Evolutionary conservation across 2,888 invertebrate species (phyloP).

Genomic region (Galerucella nymphaeae): DNA sequence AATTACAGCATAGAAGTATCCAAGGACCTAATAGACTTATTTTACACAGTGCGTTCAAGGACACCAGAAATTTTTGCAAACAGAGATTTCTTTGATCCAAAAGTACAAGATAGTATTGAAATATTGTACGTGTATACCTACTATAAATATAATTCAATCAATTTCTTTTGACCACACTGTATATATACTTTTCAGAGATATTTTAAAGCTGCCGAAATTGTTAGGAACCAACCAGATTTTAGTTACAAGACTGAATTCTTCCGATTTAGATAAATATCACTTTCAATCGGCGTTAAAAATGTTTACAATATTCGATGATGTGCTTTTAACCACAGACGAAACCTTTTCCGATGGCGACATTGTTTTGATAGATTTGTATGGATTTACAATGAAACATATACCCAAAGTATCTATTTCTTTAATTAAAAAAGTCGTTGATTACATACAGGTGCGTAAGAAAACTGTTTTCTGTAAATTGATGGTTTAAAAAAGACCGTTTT

Average conservation of each 20-base stretch:
- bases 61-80: conserved; percentile 73
- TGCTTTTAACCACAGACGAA: conserved; percentile 70
- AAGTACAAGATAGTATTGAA: conserved; percentile 68
- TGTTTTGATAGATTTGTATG: conserved; percentile 77
- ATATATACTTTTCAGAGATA: conserved; percentile 69
- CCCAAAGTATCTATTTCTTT: conserved; percentile 73
- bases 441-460: conserved; percentile 69
- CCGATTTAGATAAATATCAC: conserved; percentile 73
- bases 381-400: conserved; percentile 73
- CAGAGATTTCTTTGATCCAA: conserved; percentile 69
- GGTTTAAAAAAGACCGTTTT: no score
- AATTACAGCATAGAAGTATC: conserved; percentile 70
- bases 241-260: conserved; percentile 73
- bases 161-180: not conserved
- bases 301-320: conserved; percentile 79
- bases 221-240: conserved; percentile 76
- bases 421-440: conserved; percentile 77
- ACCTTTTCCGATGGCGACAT: conserved; percentile 75
- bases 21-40: conserved; percentile 65
- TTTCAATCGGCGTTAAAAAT: conserved; percentile 76
- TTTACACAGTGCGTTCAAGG: conserved; percentile 70
- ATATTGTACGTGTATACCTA: conserved; percentile 66
- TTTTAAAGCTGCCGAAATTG: conserved; percentile 74
- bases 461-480: not conserved
- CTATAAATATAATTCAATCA: not conserved